phyloP scores from a whole-genome alignment of 2,113 vertebrate genomes.

The Gadus macrocephalus region DNA sequence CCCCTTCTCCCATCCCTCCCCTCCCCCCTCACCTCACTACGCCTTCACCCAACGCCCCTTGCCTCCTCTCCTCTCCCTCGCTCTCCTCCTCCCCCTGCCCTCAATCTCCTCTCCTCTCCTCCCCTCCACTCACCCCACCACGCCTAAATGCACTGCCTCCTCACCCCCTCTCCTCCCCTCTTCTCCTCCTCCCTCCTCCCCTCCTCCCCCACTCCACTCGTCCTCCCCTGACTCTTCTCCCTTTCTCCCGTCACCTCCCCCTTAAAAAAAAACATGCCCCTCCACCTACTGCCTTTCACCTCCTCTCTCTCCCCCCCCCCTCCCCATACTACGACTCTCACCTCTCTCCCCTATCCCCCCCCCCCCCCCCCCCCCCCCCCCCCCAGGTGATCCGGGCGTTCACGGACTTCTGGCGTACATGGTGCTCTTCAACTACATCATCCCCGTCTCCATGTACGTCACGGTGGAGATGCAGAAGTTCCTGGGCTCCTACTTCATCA shows the following conservation, averaged over 20 bases:
- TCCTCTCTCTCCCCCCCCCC: not conserved
- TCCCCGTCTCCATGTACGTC: constrained; percentile 98
- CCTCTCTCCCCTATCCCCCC: too few relatives aligned
- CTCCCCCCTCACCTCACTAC: too few relatives aligned
- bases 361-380: not conserved
- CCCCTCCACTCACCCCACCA: too few relatives aligned
- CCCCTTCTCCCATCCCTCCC: too few relatives aligned
- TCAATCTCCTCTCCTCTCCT: not conserved
- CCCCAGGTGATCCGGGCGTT: constrained; percentile 85
- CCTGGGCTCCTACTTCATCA: constrained; percentile 94
- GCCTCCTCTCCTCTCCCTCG: not conserved
- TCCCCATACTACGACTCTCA: not conserved
- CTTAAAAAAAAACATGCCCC: not conserved
- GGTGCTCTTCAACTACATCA: constrained; percentile 99
- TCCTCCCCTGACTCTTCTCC: not conserved
- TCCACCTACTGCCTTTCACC: not conserved
- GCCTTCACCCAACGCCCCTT: too few relatives aligned
- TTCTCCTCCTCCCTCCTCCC: not conserved
- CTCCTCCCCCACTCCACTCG: not conserved
- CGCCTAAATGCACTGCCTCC: too few relatives aligned
- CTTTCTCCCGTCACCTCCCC: constrained; percentile 5
- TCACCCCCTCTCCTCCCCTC: not conserved
- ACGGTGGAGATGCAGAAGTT: constrained; percentile 99
- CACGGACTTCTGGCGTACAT: constrained; percentile 98
- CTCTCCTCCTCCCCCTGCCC: not conserved